These are phyloP conservation scores for Cassiopea andromeda DNA, from an alignment of 30 jellyfish, hydroid and myxozoan genomes.

Conservation along the genomic window DNA sequence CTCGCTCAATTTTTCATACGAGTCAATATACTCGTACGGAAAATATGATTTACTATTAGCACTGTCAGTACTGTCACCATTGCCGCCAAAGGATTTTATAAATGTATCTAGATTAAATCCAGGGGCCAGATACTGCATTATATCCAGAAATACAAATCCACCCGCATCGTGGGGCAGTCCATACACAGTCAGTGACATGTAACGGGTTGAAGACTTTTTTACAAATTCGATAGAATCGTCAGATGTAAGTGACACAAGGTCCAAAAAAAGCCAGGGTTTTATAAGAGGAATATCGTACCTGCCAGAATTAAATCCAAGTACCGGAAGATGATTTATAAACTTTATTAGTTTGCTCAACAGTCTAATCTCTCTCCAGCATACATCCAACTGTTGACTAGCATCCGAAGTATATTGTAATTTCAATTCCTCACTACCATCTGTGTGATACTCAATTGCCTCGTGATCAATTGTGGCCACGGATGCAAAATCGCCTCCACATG, in stretches of 20 bases:
- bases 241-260: not conserved
- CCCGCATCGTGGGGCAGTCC: not conserved
- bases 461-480: not conserved
- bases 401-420: too few species aligned
- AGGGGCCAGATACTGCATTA: constrained; percentile 25
- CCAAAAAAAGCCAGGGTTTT: not conserved
- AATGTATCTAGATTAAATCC: constrained; percentile 7
- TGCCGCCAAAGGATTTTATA: constrained; percentile 5
- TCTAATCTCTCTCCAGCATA: not conserved
- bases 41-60: not conserved
- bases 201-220: not conserved
- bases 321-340: not conserved
- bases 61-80: not conserved
- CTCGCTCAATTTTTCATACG: not conserved
- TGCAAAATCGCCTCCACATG: not conserved
- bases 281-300: constrained; percentile 1
- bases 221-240: not conserved
- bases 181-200: not conserved
- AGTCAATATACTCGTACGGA: constrained; percentile 9
- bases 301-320: not conserved
- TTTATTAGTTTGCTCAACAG: not conserved
- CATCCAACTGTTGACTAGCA: not conserved
- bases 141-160: not conserved
- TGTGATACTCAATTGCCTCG: not conserved
- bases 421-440: not conserved